phyloP scores from a whole-genome alignment of 2,797 vertebrate genomes.

The Crax fasciolata region DNA sequence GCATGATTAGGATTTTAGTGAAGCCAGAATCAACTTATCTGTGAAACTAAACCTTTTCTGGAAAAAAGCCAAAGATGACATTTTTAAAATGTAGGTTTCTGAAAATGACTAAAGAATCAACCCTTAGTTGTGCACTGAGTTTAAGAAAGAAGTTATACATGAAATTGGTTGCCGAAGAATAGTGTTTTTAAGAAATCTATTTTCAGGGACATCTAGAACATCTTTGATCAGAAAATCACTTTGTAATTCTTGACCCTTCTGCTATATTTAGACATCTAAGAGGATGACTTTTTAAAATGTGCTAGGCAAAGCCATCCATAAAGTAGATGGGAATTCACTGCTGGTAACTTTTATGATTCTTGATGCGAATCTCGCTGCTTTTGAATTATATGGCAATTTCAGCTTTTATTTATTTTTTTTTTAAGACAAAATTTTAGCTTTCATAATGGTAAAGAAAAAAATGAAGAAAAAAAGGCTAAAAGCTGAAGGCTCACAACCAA shows the following conservation, averaged over 20 bases:
- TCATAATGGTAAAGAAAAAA: neutral
- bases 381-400: neutral
- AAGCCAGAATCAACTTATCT: neutral
- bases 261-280: neutral
- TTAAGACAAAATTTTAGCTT: neutral
- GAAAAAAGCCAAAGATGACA: neutral
- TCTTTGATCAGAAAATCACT: conserved; percentile 17
- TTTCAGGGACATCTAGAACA: neutral
- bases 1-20: neutral
- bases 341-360: neutral
- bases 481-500: neutral
- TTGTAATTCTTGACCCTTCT: neutral
- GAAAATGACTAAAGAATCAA: neutral
- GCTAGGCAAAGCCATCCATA: neutral
- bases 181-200: neutral
- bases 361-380: neutral
- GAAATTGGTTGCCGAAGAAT: neutral
- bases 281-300: neutral
- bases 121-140: neutral
- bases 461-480: neutral
- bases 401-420: neutral
- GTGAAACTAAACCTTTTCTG: neutral
- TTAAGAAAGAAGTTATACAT: neutral
- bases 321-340: neutral
- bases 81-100: neutral